These are phyloP conservation scores for Lithobius niger DNA, from an alignment of 1,140 invertebrate species.

Conservation along the genomic window DNA sequence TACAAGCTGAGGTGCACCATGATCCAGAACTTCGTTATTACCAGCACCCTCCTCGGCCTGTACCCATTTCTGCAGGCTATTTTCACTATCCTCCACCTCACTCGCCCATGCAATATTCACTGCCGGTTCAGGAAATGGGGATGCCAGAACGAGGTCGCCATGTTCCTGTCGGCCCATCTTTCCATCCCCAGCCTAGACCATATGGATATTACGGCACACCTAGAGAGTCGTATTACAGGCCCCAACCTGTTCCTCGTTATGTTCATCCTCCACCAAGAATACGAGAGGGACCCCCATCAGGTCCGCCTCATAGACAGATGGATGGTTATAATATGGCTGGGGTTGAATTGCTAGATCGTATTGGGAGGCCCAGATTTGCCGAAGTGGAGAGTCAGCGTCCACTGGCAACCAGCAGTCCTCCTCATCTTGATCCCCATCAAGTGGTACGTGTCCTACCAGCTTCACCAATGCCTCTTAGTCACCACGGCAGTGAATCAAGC, in stretches of 20 bases:
- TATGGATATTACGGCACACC: background rate
- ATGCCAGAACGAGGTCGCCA: background rate
- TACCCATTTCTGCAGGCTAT: conserved; percentile 4
- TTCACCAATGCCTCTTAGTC: background rate
- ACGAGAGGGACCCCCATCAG: conserved; percentile 12
- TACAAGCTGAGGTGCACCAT: conserved; percentile 24
- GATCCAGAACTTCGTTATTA: conserved; percentile 18
- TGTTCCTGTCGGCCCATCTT: background rate
- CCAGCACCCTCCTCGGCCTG: conserved; percentile 6
- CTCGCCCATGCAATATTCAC: background rate
- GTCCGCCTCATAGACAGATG: conserved; percentile 14
- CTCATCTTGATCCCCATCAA: background rate
- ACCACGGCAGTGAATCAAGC: conserved; percentile 12
- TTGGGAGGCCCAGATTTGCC: background rate
- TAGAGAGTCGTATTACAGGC: background rate
- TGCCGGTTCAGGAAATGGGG: background rate
- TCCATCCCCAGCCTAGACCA: background rate
- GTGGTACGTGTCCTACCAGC: conserved; percentile 3
- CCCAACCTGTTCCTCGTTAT: background rate
- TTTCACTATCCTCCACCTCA: background rate
- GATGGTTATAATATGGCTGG: background rate
- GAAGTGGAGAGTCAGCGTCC: conserved; percentile 20
- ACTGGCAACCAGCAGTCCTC: conserved; percentile 29
- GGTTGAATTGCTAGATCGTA: background rate
- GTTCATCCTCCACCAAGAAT: conserved; percentile 20